Base-by-base conservation (phyloP, 2,888 invertebrate genomes). In the Gnatocerus cornutus region DNA sequence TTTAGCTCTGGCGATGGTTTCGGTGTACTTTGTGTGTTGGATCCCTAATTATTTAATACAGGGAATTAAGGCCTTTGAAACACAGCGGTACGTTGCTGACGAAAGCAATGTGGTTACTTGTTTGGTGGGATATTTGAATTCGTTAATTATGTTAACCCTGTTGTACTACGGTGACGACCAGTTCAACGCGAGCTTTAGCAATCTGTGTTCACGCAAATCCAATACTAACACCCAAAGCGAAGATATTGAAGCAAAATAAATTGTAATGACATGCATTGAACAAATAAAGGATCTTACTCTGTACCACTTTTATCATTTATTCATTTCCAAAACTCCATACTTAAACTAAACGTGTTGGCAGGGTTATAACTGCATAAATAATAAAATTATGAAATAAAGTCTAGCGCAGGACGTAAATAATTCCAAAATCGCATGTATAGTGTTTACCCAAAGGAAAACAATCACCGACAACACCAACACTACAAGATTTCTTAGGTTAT, bases 81-180 rank as follows among this genome's bases (percentile, higher is more conserved):
- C 14, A 33, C 10, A 21, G 1, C 14, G 48, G 13, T 12, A 9
- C 6, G 30, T 48, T 16, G 33, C 10, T 10, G 50, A 12, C 7
- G 50, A 59, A 45, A 46, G 45, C 30, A 33, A 46, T 9, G 45
- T 62, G 1, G 48, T 48, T 7, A 59, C 50, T 39, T 48, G 10
- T 16, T 48, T 50, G 12, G 16, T 67, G 9, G 56, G 52, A 10
- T 59, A 67, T 50, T 39, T 59, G n/a, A 50, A 59, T 33, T 56
- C 67, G 4, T 16, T 59, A n/a, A 33, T 67, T 10, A 52, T 59
- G 9, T 41, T 59, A 6, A 13, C 14, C 10, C 29, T 67, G 10
- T 13, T 67, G 29, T 59, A 59, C 13, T 52, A 33, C n/a, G 7
- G 37, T 13, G 59, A 67, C 39, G 13, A n/a, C 4, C 16, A 67